Evolutionary conservation across 2,113 vertebrate genomes (phyloP).

Genomic region (Sclerurus mexicanus): DNA sequence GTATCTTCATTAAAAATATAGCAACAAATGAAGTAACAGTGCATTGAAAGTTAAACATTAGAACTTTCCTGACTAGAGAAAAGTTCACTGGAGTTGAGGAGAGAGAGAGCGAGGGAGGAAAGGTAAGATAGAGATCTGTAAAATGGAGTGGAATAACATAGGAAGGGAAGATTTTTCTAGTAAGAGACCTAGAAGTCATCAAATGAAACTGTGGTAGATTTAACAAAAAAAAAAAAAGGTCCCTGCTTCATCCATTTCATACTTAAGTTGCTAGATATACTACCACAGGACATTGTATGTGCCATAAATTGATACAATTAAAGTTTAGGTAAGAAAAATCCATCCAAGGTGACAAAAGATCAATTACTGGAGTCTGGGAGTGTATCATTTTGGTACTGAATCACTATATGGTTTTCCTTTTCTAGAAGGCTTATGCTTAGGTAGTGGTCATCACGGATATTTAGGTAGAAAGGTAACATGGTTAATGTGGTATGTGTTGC

Average conservation of each 20-base stretch:
- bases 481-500: not conserved
- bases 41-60: not conserved
- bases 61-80: not conserved
- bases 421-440: not conserved
- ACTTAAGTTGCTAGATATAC: not conserved
- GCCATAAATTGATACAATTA: not conserved
- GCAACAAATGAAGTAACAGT: not conserved
- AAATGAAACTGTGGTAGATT: not conserved
- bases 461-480: not conserved
- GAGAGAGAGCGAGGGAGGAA: not conserved
- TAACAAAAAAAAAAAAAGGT: not conserved
- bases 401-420: not conserved
- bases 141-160: not conserved
- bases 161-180: not conserved
- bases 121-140: not conserved
- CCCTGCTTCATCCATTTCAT: not conserved
- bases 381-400: not conserved
- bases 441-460: not conserved
- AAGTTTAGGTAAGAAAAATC: not conserved
- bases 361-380: not conserved
- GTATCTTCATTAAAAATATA: not conserved
- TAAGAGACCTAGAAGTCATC: not conserved
- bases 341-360: not conserved
- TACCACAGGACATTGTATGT: not conserved
- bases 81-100: not conserved